A percentile compares a stretch with the other conserved stretches of the same genome.
These are phyloP conservation scores for Zygogramma bicolorata DNA, from an alignment of 2,888 invertebrate genomes.

Conservation along the genomic window DNA sequence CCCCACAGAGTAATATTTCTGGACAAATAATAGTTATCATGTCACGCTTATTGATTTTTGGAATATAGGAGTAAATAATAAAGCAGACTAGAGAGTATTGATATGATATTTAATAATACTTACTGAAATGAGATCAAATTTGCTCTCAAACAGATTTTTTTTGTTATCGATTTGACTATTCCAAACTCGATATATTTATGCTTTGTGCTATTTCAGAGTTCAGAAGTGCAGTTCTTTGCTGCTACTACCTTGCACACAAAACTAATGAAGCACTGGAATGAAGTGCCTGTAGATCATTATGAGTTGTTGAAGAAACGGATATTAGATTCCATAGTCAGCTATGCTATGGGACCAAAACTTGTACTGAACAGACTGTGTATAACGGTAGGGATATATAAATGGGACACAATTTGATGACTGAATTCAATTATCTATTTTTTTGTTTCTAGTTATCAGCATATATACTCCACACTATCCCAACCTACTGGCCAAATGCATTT, in stretches of 20 bases:
- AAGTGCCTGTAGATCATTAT: slow-evolving; percentile 85
- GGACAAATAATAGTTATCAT: too few species aligned
- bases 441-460: slow-evolving; percentile 83
- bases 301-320: slow-evolving; percentile 82
- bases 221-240: slow-evolving; percentile 94
- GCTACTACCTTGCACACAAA: slow-evolving; percentile 92
- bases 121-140: too few species aligned
- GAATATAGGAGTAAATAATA: too few species aligned
- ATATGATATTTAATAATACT: too few species aligned
- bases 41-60: too few species aligned
- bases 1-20: slow-evolving; percentile 77
- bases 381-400: slow-evolving; percentile 72
- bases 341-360: slow-evolving; percentile 85
- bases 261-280: slow-evolving; percentile 88
- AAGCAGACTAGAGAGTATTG: too few species aligned
- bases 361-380: slow-evolving; percentile 89
- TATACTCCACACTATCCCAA: slow-evolving; percentile 76
- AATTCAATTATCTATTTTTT: too few species aligned
- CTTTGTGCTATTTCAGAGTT: slow-evolving; percentile 72
- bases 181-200: background rate
- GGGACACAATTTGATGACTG: slow-evolving; percentile 7
- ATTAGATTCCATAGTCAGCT: slow-evolving; percentile 80
- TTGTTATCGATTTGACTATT: too few species aligned
- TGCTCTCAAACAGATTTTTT: too few species aligned
- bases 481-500: slow-evolving; percentile 76